Conservation (phyloP, 2,113 vertebrate genomes). For the Cariama cristata region DNA sequence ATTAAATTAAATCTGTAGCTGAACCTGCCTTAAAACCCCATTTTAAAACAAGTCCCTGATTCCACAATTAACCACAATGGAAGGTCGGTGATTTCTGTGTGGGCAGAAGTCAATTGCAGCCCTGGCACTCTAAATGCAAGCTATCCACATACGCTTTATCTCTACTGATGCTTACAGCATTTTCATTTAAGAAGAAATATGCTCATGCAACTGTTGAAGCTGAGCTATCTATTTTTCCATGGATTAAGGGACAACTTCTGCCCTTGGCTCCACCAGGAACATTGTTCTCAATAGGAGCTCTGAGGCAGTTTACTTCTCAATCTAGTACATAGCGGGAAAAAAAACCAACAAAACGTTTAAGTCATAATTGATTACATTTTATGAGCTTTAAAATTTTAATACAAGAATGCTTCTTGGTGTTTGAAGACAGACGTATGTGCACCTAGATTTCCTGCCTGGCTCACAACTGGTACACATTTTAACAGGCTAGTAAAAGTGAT, state of each 20-base stretch:
- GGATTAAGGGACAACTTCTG: background rate
- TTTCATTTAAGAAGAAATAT: conserved; percentile 13
- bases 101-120: background rate
- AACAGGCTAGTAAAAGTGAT: background rate
- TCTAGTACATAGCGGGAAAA: background rate
- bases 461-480: background rate
- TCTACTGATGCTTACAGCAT: background rate
- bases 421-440: background rate
- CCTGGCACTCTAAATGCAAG: background rate
- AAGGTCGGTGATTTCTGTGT: background rate
- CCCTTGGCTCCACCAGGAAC: background rate
- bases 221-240: background rate
- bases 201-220: background rate
- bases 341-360: rapidly evolving
- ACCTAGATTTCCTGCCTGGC: background rate
- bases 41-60: background rate
- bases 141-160: background rate
- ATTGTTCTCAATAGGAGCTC: background rate
- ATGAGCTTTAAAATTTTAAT: background rate
- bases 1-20: background rate
- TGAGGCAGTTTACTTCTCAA: background rate
- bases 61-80: background rate
- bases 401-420: background rate
- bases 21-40: background rate
- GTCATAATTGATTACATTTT: background rate